A percentile compares a stretch with the other conserved stretches of the same genome.
phyloP scores from a whole-genome alignment of 1,140 invertebrate genomes.

The Dinothrombium tinctorium region DNA sequence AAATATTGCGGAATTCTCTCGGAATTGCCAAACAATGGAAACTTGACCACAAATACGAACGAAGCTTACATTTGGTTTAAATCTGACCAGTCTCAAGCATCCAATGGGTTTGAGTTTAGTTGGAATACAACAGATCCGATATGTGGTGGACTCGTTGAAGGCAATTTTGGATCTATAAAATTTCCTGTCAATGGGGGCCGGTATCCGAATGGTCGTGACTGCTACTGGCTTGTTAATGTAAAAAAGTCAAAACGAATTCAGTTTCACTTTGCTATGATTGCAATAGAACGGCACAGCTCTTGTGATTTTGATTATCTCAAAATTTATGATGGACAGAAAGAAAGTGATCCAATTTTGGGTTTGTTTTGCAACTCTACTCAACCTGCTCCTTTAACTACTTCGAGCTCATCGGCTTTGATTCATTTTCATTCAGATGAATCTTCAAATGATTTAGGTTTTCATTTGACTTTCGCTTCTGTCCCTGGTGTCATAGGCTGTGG shows the following conservation, averaged over 20 bases:
- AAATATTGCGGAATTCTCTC: slow-evolving; percentile 40
- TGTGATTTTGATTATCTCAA: slow-evolving; percentile 54
- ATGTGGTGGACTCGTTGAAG: slow-evolving; percentile 40
- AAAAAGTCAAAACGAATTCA: slow-evolving; percentile 43
- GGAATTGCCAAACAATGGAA: slow-evolving; percentile 32
- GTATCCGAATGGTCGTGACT: slow-evolving; percentile 54
- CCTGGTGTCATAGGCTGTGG: slow-evolving; percentile 53
- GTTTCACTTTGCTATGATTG: slow-evolving; percentile 51
- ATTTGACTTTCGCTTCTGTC: slow-evolving; percentile 20
- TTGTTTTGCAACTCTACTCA: slow-evolving; percentile 41
- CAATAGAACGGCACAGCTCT: slow-evolving; percentile 42
- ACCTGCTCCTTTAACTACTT: slow-evolving; percentile 39
- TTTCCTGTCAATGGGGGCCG: slow-evolving; percentile 56
- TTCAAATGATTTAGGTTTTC: slow-evolving; percentile 27
- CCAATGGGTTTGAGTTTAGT: slow-evolving; percentile 39
- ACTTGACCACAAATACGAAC: slow-evolving; percentile 42
- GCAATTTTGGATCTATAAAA: slow-evolving; percentile 36
- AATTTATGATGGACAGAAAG: slow-evolving; percentile 31
- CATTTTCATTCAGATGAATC: slow-evolving; percentile 52
- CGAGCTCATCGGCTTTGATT: slow-evolving; percentile 33
- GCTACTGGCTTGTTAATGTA: slow-evolving; percentile 44
- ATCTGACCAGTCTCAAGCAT: slow-evolving; percentile 34
- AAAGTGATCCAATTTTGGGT: slow-evolving; percentile 26
- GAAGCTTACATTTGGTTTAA: slow-evolving; percentile 49
- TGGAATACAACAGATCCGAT: slow-evolving; percentile 44